Percentiles rank a stretch among this genome's conserved stretches.
Evolutionary conservation across 2,797 vertebrate genomes (phyloP).

Genomic region (Sylvia borin): DNA sequence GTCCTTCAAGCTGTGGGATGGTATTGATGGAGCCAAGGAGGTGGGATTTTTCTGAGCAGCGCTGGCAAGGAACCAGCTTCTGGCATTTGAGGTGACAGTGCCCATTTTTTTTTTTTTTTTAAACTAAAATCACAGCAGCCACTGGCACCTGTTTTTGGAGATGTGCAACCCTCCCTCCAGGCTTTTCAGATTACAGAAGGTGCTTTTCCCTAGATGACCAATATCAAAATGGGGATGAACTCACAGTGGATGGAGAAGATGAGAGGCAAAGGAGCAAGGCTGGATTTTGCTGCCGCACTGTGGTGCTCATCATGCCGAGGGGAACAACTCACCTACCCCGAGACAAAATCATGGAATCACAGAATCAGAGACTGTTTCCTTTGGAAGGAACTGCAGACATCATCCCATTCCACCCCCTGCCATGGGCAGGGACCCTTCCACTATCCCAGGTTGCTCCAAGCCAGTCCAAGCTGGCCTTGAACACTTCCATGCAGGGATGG

Average conservation of each 20-base stretch:
- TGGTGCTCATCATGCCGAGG: rapidly evolving
- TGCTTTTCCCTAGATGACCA: background rate
- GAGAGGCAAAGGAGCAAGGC: background rate
- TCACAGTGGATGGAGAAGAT: background rate
- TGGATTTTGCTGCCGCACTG: background rate
- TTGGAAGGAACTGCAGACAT: background rate
- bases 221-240: background rate
- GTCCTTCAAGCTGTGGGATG: slow-evolving; percentile 8
- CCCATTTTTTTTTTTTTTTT: background rate
- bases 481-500: background rate
- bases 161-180: background rate
- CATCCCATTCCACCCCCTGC: background rate
- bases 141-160: background rate
- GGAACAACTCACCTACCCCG: background rate
- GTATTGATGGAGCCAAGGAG: background rate
- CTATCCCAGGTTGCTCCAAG: background rate
- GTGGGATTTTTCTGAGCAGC: background rate
- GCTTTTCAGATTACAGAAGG: background rate
- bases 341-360: background rate
- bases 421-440: background rate
- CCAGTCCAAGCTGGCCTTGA: background rate
- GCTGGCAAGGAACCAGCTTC: slow-evolving; percentile 2
- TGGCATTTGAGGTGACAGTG: background rate
- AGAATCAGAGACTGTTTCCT: background rate
- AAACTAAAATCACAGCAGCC: background rate